Conservation (phyloP, 2,797 vertebrate species). For the Anguilla obscura region DNA sequence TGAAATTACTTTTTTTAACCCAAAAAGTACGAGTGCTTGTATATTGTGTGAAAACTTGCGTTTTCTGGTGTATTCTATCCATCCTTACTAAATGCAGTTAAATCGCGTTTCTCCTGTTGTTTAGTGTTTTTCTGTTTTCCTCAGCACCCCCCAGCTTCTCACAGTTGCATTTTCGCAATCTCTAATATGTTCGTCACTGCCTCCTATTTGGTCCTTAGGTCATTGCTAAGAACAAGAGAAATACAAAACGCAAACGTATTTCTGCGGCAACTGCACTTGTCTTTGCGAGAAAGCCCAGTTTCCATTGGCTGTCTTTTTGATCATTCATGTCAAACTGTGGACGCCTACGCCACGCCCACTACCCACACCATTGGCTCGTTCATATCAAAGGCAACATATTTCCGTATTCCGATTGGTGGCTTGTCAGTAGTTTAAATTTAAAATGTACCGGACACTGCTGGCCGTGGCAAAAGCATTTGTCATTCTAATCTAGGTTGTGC, state of each 20-base stretch:
- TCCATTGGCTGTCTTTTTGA: background rate
- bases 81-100: background rate
- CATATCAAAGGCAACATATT: background rate
- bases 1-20: no score
- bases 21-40: no score
- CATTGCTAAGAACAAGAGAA: background rate
- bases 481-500: background rate
- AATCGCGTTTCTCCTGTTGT: no score
- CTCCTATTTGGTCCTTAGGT: background rate
- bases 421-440: conserved; percentile 14
- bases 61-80: no score
- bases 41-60: no score
- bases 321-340: background rate
- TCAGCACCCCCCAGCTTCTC: background rate
- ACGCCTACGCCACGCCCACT: background rate
- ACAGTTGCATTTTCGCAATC: background rate
- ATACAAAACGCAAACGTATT: no score
- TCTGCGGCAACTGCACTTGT: background rate
- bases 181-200: no score
- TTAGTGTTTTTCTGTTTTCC: background rate
- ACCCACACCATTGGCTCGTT: background rate
- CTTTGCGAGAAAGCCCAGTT: background rate
- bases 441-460: background rate
- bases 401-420: background rate
- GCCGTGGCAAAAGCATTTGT: background rate